These are phyloP conservation scores for Cervus canadensis DNA, from an alignment of 2,113 vertebrate species.

Conservation along the genomic window DNA sequence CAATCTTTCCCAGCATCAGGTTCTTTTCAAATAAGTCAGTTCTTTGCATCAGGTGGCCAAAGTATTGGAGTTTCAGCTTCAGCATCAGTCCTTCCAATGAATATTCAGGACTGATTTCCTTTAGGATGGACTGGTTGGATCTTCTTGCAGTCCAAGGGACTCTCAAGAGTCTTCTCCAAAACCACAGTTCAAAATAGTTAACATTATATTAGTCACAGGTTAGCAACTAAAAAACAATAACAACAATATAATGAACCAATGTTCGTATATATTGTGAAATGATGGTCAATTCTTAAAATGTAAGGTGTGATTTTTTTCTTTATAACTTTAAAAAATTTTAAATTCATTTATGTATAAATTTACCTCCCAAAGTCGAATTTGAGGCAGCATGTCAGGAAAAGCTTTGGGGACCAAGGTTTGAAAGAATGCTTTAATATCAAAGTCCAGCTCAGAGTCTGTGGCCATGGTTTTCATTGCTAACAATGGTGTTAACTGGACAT, in stretches of 20 bases:
- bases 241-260: neutral
- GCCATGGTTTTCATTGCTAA: neutral
- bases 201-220: neutral
- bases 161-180: neutral
- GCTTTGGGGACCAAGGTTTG: neutral
- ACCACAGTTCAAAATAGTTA: neutral
- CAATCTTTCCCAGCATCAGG: neutral
- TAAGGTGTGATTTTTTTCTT: neutral
- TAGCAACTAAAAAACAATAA: neutral
- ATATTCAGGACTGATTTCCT: no score
- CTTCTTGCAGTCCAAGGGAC: neutral
- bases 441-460: neutral
- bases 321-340: neutral
- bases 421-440: neutral
- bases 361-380: neutral
- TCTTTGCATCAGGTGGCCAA: neutral
- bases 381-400: neutral
- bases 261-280: neutral
- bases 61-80: neutral
- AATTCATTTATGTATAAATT: neutral
- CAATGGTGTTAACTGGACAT: neutral
- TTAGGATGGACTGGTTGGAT: neutral
- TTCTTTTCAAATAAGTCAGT: neutral
- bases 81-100: neutral
- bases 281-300: neutral